A percentile compares a stretch with the other conserved stretches of the same genome.
phyloP scores from a whole-genome alignment of 2,113 vertebrate genomes.

The Erinaceus europaeus region DNA sequence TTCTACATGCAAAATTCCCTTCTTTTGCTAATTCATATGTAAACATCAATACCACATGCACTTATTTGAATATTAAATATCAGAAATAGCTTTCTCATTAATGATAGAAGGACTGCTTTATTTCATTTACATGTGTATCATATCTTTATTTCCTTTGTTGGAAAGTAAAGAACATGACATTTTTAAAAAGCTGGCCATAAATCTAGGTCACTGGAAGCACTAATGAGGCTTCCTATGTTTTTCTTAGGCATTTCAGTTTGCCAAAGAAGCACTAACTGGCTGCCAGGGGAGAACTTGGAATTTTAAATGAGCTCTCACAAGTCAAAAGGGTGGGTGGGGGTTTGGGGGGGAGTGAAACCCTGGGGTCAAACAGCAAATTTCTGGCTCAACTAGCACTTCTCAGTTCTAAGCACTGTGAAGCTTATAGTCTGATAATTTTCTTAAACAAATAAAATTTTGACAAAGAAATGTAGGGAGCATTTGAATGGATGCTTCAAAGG shows the following conservation, averaged over 20 bases:
- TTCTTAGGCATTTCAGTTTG: constrained; percentile 54
- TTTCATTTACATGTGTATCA: not conserved
- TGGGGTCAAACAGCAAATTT: constrained; percentile 66
- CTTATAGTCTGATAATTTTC: not conserved
- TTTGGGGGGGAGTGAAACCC: not conserved
- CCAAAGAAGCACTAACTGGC: constrained; percentile 61
- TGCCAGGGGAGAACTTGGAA: constrained; percentile 64
- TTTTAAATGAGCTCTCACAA: constrained; percentile 73
- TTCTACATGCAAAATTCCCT: constrained; percentile 4
- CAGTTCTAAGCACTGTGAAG: constrained; percentile 24
- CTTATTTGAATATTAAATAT: constrained; percentile 3
- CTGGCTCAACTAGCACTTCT: constrained; percentile 40
- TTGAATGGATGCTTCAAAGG: constrained; percentile 2
- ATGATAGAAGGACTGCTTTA: not conserved
- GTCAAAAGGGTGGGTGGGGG: not conserved
- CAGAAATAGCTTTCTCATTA: not conserved
- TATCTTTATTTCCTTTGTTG: constrained; percentile 19
- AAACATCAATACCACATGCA: not conserved
- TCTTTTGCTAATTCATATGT: not conserved
- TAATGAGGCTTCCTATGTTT: constrained; percentile 26
- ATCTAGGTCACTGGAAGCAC: constrained; percentile 74
- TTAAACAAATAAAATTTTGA: constrained; percentile 31
- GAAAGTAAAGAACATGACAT: constrained; percentile 55
- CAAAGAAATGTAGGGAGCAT: constrained; percentile 14
- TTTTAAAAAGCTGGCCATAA: constrained; percentile 62